Conservation (phyloP, 2,888 invertebrate species). For the Caenorhabditis plicata region DNA sequence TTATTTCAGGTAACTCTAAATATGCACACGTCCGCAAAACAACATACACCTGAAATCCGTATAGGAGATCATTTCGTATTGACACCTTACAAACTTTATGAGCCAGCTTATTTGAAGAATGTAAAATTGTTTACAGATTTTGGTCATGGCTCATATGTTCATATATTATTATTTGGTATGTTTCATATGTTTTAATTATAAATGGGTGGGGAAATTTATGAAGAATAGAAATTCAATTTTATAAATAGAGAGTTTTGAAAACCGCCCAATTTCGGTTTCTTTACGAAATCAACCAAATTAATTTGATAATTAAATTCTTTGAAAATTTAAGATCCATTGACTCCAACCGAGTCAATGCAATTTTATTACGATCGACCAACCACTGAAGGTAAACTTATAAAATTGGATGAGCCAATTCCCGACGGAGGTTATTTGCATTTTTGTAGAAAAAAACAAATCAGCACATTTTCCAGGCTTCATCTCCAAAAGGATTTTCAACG, state of each 20-base stretch:
- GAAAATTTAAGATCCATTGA: conserved; percentile 43
- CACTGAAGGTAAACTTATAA: conserved; percentile 43
- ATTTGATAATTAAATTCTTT: conserved; percentile 2
- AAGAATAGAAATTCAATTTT: conserved; percentile 9
- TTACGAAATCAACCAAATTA: not conserved
- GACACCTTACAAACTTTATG: conserved; percentile 49
- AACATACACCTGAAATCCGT: conserved; percentile 54
- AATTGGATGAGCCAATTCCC: conserved; percentile 52
- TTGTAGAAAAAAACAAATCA: not conserved
- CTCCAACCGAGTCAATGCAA: conserved; percentile 51
- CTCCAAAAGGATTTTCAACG: conserved; percentile 50
- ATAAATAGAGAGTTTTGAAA: too few species aligned
- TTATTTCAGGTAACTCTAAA: conserved; percentile 50
- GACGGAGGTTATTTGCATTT: conserved; percentile 41
- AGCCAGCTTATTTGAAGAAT: conserved; percentile 52
- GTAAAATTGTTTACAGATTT: conserved; percentile 48
- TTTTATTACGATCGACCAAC: conserved; percentile 53
- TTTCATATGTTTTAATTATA: not conserved
- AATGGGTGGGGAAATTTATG: conserved; percentile 1
- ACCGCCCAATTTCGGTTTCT: too few species aligned
- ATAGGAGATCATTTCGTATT: conserved; percentile 55
- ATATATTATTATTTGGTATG: conserved; percentile 53
- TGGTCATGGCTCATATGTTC: conserved; percentile 50
- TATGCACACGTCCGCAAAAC: conserved; percentile 52
- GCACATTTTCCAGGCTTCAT: conserved; percentile 48